Evolutionary conservation across 2,113 vertebrate species (phyloP).

Genomic region (Deroptyus accipitrinus): DNA sequence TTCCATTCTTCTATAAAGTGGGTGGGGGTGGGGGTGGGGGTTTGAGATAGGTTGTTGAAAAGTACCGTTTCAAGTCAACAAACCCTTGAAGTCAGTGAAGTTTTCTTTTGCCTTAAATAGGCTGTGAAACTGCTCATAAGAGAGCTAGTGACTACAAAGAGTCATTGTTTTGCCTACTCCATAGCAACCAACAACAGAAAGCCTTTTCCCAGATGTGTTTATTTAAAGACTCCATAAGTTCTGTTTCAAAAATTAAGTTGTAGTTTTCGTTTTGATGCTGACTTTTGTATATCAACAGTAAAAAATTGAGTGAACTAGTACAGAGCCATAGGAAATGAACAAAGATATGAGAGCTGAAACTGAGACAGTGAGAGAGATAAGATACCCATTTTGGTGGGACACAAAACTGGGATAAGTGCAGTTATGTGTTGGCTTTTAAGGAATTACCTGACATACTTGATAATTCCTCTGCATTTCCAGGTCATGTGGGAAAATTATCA

Average conservation of each 20-base stretch:
- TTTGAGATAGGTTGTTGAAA: neutral
- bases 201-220: constrained; percentile 47
- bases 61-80: neutral
- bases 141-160: neutral
- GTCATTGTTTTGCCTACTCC: constrained; percentile 35
- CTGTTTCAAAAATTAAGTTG: neutral
- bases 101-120: constrained; percentile 44
- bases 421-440: neutral
- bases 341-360: neutral
- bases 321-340: neutral
- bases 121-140: neutral
- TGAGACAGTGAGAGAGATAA: neutral
- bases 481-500: neutral
- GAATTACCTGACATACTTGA: neutral
- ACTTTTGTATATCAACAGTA: neutral
- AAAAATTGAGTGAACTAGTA: neutral
- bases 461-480: neutral
- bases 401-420: neutral
- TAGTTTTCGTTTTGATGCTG: neutral
- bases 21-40: accelerated
- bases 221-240: constrained; percentile 19
- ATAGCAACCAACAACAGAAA: constrained; percentile 29
- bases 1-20: neutral
- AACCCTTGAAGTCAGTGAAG: neutral
- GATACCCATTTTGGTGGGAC: neutral